Base-by-base conservation (phyloP, 2,888 invertebrate genomes). In the Adineta ricciae region DNA sequence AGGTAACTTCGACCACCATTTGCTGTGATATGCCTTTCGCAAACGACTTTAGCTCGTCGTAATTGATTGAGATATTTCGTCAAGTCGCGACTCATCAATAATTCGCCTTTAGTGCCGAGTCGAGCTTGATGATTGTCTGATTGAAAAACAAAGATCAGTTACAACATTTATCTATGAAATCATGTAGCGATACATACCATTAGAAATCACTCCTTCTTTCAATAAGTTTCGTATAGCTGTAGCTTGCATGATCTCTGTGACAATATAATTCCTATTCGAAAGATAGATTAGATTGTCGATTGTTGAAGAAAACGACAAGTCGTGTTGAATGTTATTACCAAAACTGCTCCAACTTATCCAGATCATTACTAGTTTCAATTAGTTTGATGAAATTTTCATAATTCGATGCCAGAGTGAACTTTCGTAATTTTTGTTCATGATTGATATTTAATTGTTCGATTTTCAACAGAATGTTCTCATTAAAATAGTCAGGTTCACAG, bases 201-300 rank as follows among this genome's bases (percentile, higher is more conserved):
- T 88, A 72, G 88, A 88, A 14, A 89, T 87, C 32, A 94, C 95
- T 91, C 95, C 94, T 11, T 95, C 94, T 88, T 95, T 93, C 91
- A 95, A 95, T 86, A 96, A 92, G 89, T 95, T 96, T 91, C 95
- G 95, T 87, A 95, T 93, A 1, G 95, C 95, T 27, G 96, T 95
- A 0, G 95, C 95, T 92, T 96, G 95, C 94, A 96, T 95, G 88
- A 96, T 94, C 92, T 96, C 96, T 82, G 94, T 94, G 9, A 96
- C 94, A 87, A 96, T 95, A 88, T 94, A 95, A 88, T 94, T 94
- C 87, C 94, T 94, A 88, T 82, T 90, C 87, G 84, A 86, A 84
- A 86, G 64, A 50, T 11, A 46, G 11, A 46, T 46, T 46, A 11
- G 5, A 46, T 46, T 46, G 11, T 46, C 11, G 11, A 46, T 46